Base-by-base conservation (phyloP, 1,140 invertebrate genomes). In the Prorops nasuta region DNA sequence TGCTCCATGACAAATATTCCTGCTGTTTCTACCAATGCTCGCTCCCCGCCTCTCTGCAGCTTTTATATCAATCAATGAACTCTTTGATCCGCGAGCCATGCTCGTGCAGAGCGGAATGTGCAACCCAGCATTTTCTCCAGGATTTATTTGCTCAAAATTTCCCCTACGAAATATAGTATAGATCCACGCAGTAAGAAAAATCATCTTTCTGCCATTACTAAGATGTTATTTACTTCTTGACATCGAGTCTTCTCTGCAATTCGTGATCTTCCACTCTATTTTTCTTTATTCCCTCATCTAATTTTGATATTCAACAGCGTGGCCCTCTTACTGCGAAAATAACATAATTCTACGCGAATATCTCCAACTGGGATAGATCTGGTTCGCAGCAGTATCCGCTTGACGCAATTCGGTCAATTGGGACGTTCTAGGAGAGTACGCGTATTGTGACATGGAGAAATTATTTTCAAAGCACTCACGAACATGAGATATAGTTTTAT, bases 251-350 rank as follows among this genome's bases (percentile, higher is more conserved):
- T n/a, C 17, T 41, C 14, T 6, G 2, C 15, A 16, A 8, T 16
- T 14, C 3, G 12, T 39, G 21, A 51, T 45, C 45, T 17, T 15
- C 15, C 7, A 36, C 35, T 48, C 20, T 17, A 14, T 24, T 7
- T 16, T 10, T 10, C 28, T 41, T 10, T 42, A 17, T 17, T 12
- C 9, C 20, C 14, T 3, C 16, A 34, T 15, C 32, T 16, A 34
- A 22, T 46, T 44, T 21, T 51, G 34, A 21, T 38, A 35, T 35
- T 48, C 38, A 48, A n/a, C 16, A 10, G 7, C 1, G 15, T 21
- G 32, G 7, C n/a, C 7, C 24, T 44, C 53, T 3, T 41, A 37
- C 53, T 49, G 58, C 4, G 58, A 60, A 44, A 61, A 61, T 56
- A 31, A 36, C 20, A 19, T 36, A 47, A 56, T 60, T 61, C 38